Evolutionary conservation across 2,888 invertebrate species (phyloP).

Genomic region (Heteromurus nitidus): DNA sequence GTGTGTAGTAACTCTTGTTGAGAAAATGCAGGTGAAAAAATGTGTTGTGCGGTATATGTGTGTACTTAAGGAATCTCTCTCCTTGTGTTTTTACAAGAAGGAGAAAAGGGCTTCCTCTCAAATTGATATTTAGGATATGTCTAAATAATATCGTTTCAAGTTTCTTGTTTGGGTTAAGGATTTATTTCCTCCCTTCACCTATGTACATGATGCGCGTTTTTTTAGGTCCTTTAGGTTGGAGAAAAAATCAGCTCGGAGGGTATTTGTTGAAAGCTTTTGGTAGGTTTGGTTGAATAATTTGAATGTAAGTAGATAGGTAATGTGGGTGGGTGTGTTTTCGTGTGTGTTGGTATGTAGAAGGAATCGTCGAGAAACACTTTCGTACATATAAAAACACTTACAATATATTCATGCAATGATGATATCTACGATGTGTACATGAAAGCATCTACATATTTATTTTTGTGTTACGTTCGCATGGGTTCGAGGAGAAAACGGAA

Average conservation of each 20-base stretch:
- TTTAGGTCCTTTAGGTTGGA: constrained; percentile 45
- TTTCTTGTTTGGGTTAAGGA: constrained; percentile 1
- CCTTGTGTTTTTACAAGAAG: not conserved
- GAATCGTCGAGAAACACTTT: no score
- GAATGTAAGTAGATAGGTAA: no score
- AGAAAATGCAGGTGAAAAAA: not conserved
- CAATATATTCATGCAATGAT: not conserved
- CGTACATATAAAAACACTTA: not conserved
- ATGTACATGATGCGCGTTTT: constrained; percentile 9
- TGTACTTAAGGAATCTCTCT: no score
- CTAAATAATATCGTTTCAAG: not conserved
- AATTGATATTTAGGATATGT: constrained; percentile 3
- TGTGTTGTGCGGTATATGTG: no score
- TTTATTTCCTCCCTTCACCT: not conserved
- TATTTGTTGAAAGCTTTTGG: constrained; percentile 52
- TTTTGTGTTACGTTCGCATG: no score
- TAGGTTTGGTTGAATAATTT: constrained; percentile 30
- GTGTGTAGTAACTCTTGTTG: no score
- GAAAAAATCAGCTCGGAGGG: constrained; percentile 52
- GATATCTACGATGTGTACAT: no score
- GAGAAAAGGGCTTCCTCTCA: not conserved
- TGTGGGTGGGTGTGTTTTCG: constrained; percentile 10
- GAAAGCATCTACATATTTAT: no score
- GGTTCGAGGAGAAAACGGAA: no score
- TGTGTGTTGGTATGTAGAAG: constrained; percentile 5